Evolutionary conservation across 2,113 vertebrate species (phyloP), one percentile per base, ranked within the genome.

Genomic region (Apodemus sylvaticus): DNA sequence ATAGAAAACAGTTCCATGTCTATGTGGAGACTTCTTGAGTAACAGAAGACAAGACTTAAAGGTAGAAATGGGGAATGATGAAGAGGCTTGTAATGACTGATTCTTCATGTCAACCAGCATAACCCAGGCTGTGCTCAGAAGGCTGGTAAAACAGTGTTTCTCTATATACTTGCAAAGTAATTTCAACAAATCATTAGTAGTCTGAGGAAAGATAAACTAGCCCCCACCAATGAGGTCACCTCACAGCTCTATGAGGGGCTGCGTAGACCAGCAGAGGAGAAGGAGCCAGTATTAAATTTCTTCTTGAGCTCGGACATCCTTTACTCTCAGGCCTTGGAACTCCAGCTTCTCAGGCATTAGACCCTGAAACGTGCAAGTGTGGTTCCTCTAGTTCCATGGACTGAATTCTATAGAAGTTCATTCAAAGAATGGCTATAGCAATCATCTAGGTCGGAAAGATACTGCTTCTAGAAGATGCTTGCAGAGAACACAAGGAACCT

Each of bases 1-100:
- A 73, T 14, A 58, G 85, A 83, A 96, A 94, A 55, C 77, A 95
- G 73, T 93, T 93, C 83, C 36, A 42, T 42, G 71, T 82, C 34
- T 26, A 79, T 34, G 19, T 24, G 29, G 12, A 94, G 45, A 62
- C 62, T 60, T 96, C 62, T 60, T 96, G 90, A 89, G 34, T 86
- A 90, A 90, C 36, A 70, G 14, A 31, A 20, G 55, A 90, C 26
- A 87, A 90, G 17, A 34, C 36, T 70, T 79, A 70, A 78, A 73
- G 45, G 71, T 11, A 93, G 71, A 90, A 91, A 81, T 81, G 24
- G 4, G 34, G 14, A 85, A 36, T 78, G 64, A 82, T 60, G 48
- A 79, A 62, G 14, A n/a, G 17, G 55, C 70, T 58, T 74, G 36
- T 93, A 24, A 36, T 34, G 22, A 34, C 48, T 89, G 45, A 92